phyloP scores from a whole-genome alignment of 1,140 invertebrate genomes.

The Steinernema khuongi region DNA sequence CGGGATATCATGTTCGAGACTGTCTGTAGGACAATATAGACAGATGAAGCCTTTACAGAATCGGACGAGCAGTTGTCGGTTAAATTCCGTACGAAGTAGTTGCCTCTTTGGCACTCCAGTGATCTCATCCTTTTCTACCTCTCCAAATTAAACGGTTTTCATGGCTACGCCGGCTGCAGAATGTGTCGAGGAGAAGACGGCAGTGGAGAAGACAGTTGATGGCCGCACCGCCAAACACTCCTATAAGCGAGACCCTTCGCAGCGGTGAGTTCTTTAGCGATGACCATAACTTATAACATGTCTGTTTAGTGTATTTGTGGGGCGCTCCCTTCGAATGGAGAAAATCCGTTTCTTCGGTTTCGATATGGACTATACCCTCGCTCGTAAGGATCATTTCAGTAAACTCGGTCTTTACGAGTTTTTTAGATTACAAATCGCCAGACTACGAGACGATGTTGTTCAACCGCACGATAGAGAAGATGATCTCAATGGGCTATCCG shows the following conservation, averaged over 20 bases:
- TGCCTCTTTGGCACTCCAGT: too few relatives aligned
- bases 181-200: background rate
- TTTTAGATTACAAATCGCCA: constrained; percentile 86
- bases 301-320: constrained; percentile 83
- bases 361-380: constrained; percentile 98
- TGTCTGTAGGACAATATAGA: too few relatives aligned
- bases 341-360: constrained; percentile 99
- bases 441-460: constrained; percentile 89
- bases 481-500: constrained; percentile 88
- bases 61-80: too few relatives aligned
- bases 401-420: background rate
- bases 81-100: too few relatives aligned
- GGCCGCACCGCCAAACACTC: background rate
- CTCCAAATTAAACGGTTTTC: too few relatives aligned
- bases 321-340: constrained; percentile 89
- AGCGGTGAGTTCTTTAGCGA: background rate
- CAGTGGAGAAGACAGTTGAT: background rate
- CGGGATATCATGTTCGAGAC: too few relatives aligned
- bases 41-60: too few relatives aligned
- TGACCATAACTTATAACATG: background rate
- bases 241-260: background rate
- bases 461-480: constrained; percentile 79
- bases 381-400: constrained; percentile 67
- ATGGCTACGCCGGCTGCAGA: too few relatives aligned
- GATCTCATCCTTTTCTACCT: too few relatives aligned